phyloP scores from a whole-genome alignment of 2,888 invertebrate species.

The Arrhopalites spinosus region DNA sequence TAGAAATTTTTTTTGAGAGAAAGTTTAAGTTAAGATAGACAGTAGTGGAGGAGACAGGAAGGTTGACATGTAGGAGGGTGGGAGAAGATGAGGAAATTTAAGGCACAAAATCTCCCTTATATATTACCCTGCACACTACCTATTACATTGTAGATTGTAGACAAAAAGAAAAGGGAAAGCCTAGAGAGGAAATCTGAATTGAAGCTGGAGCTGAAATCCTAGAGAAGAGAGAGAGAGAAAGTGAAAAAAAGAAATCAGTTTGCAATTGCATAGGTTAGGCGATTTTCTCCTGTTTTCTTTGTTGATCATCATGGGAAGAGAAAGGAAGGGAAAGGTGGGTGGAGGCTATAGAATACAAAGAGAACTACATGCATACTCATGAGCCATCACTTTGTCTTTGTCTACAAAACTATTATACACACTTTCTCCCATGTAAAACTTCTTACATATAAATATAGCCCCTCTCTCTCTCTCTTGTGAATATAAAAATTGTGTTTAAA shows the following conservation, averaged over 20 bases:
- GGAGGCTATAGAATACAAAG: too few species aligned
- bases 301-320: not conserved
- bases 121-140: too few species aligned
- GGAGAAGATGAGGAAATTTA: not conserved
- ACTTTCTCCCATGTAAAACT: not conserved
- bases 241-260: not conserved
- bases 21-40: too few species aligned
- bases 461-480: not conserved
- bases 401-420: too few species aligned
- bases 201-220: not conserved
- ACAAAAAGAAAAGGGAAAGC: not conserved
- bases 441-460: not conserved
- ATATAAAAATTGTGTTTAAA: too few species aligned
- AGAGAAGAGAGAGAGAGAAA: not conserved
- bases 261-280: slow-evolving; percentile 2
- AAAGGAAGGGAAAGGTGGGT: too few species aligned
- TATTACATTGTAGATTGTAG: too few species aligned
- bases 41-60: not conserved
- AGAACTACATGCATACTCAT: too few species aligned
- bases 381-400: not conserved
- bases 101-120: not conserved
- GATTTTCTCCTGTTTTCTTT: not conserved
- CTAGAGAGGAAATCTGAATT: not conserved
- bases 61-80: slow-evolving; percentile 2
- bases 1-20: too few species aligned